These are phyloP conservation scores for Solenopsis fugax DNA, from an alignment of 1,140 invertebrate genomes.

Conservation along the genomic window DNA sequence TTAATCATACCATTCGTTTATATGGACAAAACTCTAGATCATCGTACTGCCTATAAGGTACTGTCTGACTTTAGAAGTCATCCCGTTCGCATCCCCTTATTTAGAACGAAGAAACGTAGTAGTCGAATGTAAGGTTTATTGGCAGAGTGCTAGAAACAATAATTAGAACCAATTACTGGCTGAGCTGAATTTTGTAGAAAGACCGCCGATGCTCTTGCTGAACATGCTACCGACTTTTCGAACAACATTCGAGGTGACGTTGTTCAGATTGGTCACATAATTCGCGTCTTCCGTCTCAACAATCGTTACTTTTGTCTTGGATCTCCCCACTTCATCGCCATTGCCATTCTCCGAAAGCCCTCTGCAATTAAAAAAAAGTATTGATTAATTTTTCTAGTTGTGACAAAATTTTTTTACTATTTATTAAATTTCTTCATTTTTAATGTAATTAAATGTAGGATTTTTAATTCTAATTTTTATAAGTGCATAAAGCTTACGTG, in stretches of 20 bases:
- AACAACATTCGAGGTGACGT: conserved; percentile 92
- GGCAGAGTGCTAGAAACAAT: conserved; percentile 74
- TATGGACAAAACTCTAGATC: conserved; percentile 65
- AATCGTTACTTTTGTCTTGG: conserved; percentile 89
- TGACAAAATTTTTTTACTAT: not conserved
- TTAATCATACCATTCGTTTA: conserved; percentile 50
- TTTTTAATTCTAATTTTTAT: conserved; percentile 7
- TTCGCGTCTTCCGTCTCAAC: conserved; percentile 89
- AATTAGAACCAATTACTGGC: conserved; percentile 90
- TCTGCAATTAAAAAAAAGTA: conserved; percentile 72
- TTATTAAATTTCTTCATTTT: not conserved
- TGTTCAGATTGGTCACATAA: conserved; percentile 89
- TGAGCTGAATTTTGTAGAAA: conserved; percentile 93
- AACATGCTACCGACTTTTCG: conserved; percentile 93
- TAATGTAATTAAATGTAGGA: not conserved
- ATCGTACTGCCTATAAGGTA: conserved; percentile 57
- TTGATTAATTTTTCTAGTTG: not conserved
- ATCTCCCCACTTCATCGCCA: conserved; percentile 88
- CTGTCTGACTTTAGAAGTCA: conserved; percentile 59
- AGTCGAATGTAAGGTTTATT: conserved; percentile 72
- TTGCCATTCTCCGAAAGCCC: conserved; percentile 88
- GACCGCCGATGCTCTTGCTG: conserved; percentile 93
- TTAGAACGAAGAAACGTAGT: conserved; percentile 80
- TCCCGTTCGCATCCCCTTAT: conserved; percentile 74
- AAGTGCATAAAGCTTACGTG: not conserved